Base-by-base conservation (phyloP, 2,888 invertebrate genomes). In the Itoplectis maculator region DNA sequence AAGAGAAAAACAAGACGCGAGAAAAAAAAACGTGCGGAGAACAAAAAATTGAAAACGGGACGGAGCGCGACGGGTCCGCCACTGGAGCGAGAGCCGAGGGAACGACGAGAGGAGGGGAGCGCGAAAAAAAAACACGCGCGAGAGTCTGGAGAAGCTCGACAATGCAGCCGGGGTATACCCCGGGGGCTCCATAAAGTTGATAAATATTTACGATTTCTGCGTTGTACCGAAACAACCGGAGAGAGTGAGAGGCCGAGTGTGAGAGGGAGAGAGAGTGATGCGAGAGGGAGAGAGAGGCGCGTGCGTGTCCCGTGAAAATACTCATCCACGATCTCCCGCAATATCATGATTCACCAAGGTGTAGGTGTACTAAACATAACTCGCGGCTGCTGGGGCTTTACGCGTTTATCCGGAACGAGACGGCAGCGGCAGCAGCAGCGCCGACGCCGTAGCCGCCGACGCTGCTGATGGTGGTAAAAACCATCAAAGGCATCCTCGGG, bases 151-250 rank as follows among this genome's bases (percentile, higher is more conserved):
- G 74, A 51, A 77, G 15, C 73, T 49, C 56, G 59, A 79, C 72
- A 75, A 66, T 79, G 82, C 75, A 68, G 79, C 61, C 3, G 2
- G 3, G 68, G 35, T 75, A 47, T 54, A 65, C 85, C 85, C 86
- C 86, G 63, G 70, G 79, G 85, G 89, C 84, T 86, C 85, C 42
- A 63, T 81, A 87, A 90, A 89, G 87, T 90, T 89, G 88, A 91
- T 90, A 90, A 90, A 90, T 89, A 89, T 90, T 90, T 89, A 89
- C 86, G 87, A 87, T 82, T 86, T 83, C 77, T 59, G 85, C 81
- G 86, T 83, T 45, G 65, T 70, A 77, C 65, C 29, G 29, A 29
- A 29, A 29, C 29, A 29, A 2, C 2, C 3, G 5, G 29, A 29
- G 29, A 29, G 29, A 29, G 29, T 3, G 29, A 29, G 29, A 29